Conservation (phyloP, 2,113 vertebrate genomes). For the Chauna torquata region DNA sequence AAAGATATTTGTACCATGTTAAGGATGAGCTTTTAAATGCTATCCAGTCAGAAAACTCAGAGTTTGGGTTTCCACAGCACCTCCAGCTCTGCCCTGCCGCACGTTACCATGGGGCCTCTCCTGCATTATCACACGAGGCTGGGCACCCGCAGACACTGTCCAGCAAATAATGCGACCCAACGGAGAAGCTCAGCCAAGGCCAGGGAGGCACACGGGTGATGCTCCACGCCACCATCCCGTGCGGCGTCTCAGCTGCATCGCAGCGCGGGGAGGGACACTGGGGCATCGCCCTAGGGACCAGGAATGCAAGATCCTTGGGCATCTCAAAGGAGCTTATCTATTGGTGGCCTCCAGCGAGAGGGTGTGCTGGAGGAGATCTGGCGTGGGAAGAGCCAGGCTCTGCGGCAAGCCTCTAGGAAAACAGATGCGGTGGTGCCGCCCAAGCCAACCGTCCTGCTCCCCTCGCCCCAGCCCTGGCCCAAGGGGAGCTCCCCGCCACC, state of each 20-base stretch:
- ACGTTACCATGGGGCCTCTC: neutral
- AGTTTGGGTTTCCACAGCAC: conserved; percentile 57
- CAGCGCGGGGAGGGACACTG: neutral
- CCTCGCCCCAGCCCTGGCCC: neutral
- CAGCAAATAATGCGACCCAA: neutral
- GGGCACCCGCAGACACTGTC: neutral
- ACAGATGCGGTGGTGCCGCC: neutral
- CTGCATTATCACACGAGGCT: conserved; percentile 14
- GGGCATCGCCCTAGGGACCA: conserved; percentile 5
- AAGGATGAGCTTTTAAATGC: neutral
- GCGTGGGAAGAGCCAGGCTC: neutral
- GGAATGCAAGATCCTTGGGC: neutral
- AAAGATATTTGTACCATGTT: neutral
- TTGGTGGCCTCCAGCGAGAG: neutral
- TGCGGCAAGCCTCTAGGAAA: neutral
- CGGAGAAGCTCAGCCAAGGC: neutral
- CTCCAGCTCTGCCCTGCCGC: neutral
- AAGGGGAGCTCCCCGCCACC: neutral
- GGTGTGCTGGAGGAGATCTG: neutral
- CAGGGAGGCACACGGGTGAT: neutral
- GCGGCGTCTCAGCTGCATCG: neutral
- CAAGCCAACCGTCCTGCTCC: neutral
- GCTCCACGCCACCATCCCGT: neutral
- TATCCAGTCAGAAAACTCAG: neutral
- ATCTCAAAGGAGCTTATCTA: neutral